Percentiles rank a stretch among this genome's conserved stretches.
These are phyloP conservation scores for Orthonychiurus folsomi DNA, from an alignment of 2,888 invertebrate genomes.

Conservation along the genomic window DNA sequence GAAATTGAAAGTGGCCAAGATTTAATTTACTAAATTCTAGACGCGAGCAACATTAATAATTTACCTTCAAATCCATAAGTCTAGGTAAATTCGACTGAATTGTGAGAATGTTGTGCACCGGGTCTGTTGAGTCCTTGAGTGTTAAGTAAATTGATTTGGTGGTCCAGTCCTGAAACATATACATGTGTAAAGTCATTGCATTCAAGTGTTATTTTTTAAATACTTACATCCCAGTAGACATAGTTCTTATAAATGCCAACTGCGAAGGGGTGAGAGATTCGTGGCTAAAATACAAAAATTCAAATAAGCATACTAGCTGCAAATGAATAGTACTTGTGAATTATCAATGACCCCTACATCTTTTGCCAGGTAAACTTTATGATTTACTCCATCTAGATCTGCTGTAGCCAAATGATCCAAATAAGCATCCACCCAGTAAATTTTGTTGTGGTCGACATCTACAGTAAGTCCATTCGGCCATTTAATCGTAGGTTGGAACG, in stretches of 20 bases:
- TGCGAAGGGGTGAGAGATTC: conserved; percentile 65
- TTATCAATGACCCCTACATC: no score
- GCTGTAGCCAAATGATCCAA: conserved; percentile 71
- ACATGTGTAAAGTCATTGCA: no score
- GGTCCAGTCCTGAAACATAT: no score
- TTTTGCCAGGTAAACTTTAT: conserved; percentile 58
- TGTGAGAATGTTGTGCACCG: conserved; percentile 46
- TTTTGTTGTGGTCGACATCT: conserved; percentile 67
- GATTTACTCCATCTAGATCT: conserved; percentile 59
- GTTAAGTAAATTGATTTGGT: conserved; percentile 63
- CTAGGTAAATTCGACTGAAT: conserved; percentile 58
- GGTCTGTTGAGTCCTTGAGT: conserved; percentile 11
- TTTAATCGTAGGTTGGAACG: conserved; percentile 53
- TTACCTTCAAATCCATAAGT: conserved; percentile 68
- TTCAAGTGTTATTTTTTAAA: no score
- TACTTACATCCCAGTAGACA: conserved; percentile 85
- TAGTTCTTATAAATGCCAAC: conserved; percentile 74
- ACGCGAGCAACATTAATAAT: conserved; percentile 19
- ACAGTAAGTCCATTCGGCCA: conserved; percentile 85
- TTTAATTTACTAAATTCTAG: background rate
- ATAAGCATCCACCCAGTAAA: conserved; percentile 81
- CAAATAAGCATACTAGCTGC: background rate
- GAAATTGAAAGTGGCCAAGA: conserved; percentile 14
- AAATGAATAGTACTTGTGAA: conserved; percentile 20
- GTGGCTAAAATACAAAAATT: conserved; percentile 6